Evolutionary conservation across 2,113 vertebrate species (phyloP).

Genomic region (Cebidichthys violaceus): DNA sequence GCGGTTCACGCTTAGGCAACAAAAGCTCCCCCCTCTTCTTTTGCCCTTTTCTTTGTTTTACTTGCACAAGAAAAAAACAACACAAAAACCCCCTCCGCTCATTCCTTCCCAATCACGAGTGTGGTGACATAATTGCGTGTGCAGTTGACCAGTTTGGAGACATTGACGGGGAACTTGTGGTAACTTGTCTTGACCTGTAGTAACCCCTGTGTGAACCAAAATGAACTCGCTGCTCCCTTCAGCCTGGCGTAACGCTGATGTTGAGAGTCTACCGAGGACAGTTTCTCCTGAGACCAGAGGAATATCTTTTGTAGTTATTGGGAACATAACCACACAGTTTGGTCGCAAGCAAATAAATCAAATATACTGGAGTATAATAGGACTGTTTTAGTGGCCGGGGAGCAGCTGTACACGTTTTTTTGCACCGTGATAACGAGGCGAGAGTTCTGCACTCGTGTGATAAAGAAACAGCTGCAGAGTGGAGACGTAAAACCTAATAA

Average conservation of each 20-base stretch:
- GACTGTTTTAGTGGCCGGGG: background rate
- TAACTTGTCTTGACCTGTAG: conserved; percentile 55
- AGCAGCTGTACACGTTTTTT: background rate
- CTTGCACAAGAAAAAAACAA: conserved; percentile 9
- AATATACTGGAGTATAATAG: background rate
- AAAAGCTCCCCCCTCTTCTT: conserved; percentile 6
- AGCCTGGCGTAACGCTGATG: background rate
- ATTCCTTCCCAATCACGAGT: conserved; percentile 48
- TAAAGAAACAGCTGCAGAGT: background rate
- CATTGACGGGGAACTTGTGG: conserved; percentile 37
- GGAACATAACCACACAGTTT: background rate
- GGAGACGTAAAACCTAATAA: background rate
- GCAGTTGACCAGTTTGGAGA: conserved; percentile 25
- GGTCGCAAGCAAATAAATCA: background rate
- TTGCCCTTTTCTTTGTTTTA: conserved; percentile 20
- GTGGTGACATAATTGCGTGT: conserved; percentile 34
- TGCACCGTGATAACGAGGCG: background rate
- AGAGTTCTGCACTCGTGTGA: background rate
- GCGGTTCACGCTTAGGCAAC: conserved; percentile 3
- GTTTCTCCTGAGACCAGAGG: background rate
- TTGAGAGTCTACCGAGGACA: conserved; percentile 2
- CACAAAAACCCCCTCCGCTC: background rate
- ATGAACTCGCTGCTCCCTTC: conserved; percentile 35
- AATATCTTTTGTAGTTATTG: background rate
- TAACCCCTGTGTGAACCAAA: conserved; percentile 39